Evolutionary conservation across 2,113 vertebrate species (phyloP).

Genomic region (Diphyllodes magnificus): DNA sequence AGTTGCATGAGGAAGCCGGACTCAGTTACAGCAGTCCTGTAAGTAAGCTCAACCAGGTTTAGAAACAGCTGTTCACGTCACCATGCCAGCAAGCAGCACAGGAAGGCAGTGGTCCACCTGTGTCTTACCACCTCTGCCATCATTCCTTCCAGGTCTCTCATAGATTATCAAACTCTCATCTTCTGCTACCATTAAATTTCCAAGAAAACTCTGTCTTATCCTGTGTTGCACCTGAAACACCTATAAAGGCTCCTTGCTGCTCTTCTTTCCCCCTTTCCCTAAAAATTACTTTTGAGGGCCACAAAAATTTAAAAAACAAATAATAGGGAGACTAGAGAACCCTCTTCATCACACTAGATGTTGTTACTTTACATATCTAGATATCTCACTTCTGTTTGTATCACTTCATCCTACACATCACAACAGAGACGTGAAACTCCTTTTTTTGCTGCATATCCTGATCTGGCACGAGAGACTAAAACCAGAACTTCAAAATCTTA

Average conservation of each 20-base stretch:
- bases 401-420: neutral
- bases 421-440: neutral
- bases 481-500: neutral
- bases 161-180: neutral
- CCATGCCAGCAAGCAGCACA: neutral
- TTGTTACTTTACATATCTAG: neutral
- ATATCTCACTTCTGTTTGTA: neutral
- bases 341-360: neutral
- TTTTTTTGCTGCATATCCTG: neutral
- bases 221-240: neutral
- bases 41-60: neutral
- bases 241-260: neutral
- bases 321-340: neutral
- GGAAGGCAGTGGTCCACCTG: neutral
- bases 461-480: neutral
- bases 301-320: neutral
- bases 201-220: neutral
- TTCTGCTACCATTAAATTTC: neutral
- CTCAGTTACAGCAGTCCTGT: neutral
- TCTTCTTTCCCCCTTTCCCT: neutral
- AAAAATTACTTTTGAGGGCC: neutral
- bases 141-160: neutral
- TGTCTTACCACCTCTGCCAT: neutral
- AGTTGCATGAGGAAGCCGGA: neutral
- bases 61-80: neutral